phyloP scores from a whole-genome alignment of 1,140 invertebrate species.

The Trissolcus basalis region DNA sequence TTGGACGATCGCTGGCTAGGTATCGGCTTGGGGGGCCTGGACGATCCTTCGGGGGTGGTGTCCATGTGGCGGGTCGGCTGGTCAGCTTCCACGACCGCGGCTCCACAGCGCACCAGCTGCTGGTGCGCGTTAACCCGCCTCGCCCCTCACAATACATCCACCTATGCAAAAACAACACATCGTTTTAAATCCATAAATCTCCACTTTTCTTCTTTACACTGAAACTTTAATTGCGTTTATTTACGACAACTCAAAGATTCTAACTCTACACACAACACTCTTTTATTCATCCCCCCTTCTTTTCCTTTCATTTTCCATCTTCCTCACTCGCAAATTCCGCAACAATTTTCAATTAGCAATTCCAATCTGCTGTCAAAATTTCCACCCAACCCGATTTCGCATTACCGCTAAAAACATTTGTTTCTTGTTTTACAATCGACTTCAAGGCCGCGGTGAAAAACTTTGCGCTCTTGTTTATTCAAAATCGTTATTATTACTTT shows the following conservation, averaged over 20 bases:
- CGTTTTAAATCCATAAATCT: not conserved
- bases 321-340: no score
- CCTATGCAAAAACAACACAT: constrained; percentile 49
- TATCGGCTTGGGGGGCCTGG: constrained; percentile 66
- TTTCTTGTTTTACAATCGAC: no score
- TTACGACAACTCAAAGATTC: constrained; percentile 15
- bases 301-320: no score
- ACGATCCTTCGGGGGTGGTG: constrained; percentile 66
- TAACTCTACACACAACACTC: no score
- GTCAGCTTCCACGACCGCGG: constrained; percentile 67
- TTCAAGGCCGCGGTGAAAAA: no score
- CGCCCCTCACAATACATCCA: constrained; percentile 49
- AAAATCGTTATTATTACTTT: no score
- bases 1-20: constrained; percentile 67
- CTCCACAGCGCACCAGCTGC: constrained; percentile 61
- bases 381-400: no score
- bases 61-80: constrained; percentile 71
- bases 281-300: no score
- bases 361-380: no score
- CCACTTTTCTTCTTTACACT: constrained; percentile 1
- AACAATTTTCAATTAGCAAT: no score
- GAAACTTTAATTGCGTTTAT: constrained; percentile 34
- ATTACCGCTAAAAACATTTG: no score
- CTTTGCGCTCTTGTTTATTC: no score
- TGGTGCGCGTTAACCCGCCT: constrained; percentile 60